Percentiles rank a stretch among this genome's conserved stretches.
These are phyloP conservation scores for Coryphaenoides rupestris DNA, from an alignment of 2,113 vertebrate species.

Conservation along the genomic window DNA sequence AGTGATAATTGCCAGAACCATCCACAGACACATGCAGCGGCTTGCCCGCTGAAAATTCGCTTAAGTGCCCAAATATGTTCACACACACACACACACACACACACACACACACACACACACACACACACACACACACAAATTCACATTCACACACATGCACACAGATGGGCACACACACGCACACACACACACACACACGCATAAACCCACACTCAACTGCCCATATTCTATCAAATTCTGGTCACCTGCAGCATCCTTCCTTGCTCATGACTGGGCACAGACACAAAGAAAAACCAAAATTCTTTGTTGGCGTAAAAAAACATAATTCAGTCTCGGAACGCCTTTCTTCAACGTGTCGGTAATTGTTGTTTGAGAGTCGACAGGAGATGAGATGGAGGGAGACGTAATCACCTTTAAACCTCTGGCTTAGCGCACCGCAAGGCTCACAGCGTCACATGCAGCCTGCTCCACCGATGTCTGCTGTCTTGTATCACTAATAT, in stretches of 20 bases:
- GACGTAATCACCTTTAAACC: neutral
- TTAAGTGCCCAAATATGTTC: conserved; percentile 82
- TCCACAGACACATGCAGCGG: conserved; percentile 80
- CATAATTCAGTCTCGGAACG: conserved; percentile 7
- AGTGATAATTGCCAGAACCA: conserved; percentile 97
- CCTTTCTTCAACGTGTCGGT: conserved; percentile 17
- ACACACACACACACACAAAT: neutral
- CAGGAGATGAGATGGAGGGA: conserved; percentile 16
- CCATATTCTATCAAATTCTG: conserved; percentile 8
- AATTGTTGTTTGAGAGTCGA: conserved; percentile 37
- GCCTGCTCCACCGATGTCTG: too few relatives aligned
- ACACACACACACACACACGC: neutral
- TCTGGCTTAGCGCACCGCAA: neutral
- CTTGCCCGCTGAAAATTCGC: conserved; percentile 88
- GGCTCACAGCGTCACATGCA: neutral
- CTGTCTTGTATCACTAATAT: too few relatives aligned
- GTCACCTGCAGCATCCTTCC: too few relatives aligned
- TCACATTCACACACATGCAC: neutral
- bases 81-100: conserved; percentile 13
- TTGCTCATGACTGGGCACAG: conserved; percentile 1
- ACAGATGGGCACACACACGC: conserved; percentile 6
- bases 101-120: conserved; percentile 5
- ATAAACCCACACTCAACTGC: conserved; percentile 1
- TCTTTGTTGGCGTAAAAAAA: conserved; percentile 18
- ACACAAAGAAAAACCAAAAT: conserved; percentile 19